Base-by-base conservation (phyloP, 53 echinoderm and acorn worm genomes). In the Crossaster papposus region DNA sequence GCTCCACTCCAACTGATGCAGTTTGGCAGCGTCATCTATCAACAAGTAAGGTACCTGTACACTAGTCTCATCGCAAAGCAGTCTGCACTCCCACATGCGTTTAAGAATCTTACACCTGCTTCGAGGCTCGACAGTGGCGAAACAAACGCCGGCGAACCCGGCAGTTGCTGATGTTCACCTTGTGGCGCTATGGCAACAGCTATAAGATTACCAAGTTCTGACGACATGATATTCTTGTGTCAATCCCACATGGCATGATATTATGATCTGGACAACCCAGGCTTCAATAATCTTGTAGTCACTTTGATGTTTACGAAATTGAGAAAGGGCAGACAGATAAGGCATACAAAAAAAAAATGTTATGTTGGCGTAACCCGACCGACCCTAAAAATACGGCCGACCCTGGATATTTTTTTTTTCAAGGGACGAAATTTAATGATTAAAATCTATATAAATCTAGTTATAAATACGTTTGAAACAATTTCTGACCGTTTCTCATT, bases 141-240 rank as follows among this genome's bases (percentile, higher is more conserved):
- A 74, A 74, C 74, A 74, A 74, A 32, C 74, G 23, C 2, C 35
- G 31, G n/a, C 35, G 18, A 74, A 35, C 14, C 74, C 36, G 28
- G 22, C 34, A 74, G 33, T 74, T 17, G 74, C 36, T 35, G 36
- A 20, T 74, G 18, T 10, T 35, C 17, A 18, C 74, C 74, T 36
- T 32, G 30, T 53, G 79, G 79, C 79, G 14, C 14, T 29, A 54
- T 24, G n/a, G 30, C 79, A 81, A 33, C 58, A 18, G 30, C 34
- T 81, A 81, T 81, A 63, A 62, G 18, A 58, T 81, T 81, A 81
- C 58, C 63, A 62, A n/a, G 58, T 81, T 81, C 31, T 18, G 17
- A 4, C 15, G 30, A 54, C 30, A 26, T 79, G 55, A 31, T 54
- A 79, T 14, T 28, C 68, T 68, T 68, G 28, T 68, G 28, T 68